These are phyloP conservation scores for Cosmopolites sordidus DNA, from an alignment of 2,888 invertebrate species.

Conservation along the genomic window DNA sequence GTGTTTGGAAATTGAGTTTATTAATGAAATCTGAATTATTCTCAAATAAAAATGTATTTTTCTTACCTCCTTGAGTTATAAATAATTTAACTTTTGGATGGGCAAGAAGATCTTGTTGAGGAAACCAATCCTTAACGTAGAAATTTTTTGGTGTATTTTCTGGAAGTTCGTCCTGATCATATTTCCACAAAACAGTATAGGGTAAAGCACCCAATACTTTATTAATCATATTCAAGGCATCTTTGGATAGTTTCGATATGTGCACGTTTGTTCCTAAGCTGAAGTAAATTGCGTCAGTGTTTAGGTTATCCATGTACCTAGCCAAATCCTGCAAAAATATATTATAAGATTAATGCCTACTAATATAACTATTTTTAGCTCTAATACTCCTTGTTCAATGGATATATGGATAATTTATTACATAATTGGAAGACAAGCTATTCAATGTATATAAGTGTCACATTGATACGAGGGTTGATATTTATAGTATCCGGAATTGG, in stretches of 20 bases:
- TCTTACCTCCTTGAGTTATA: conserved; percentile 35
- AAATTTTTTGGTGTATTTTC: conserved; percentile 43
- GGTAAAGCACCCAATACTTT: conserved; percentile 44
- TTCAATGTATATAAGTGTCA: no score
- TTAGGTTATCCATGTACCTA: conserved; percentile 40
- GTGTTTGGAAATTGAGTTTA: no score
- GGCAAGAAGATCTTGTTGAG: conserved; percentile 45
- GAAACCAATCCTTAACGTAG: conserved; percentile 44
- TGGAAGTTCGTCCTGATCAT: conserved; percentile 40
- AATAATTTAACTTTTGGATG: conserved; percentile 37
- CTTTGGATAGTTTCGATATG: conserved; percentile 37
- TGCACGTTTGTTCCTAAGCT: conserved; percentile 48
- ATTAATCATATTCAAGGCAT: conserved; percentile 38
- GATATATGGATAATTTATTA: no score
- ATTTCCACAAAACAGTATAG: conserved; percentile 49
- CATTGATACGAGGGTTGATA: no score
- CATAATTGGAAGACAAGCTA: no score
- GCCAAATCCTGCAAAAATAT: conserved; percentile 39
- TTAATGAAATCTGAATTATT: no score
- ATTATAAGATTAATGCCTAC: no score
- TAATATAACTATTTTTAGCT: no score
- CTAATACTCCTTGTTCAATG: no score
- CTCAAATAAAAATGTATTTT: not conserved
- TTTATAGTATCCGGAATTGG: no score
- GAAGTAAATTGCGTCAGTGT: conserved; percentile 46